These are phyloP conservation scores for Chironomus tepperi DNA, from an alignment of 1,140 invertebrate species.

Conservation along the genomic window DNA sequence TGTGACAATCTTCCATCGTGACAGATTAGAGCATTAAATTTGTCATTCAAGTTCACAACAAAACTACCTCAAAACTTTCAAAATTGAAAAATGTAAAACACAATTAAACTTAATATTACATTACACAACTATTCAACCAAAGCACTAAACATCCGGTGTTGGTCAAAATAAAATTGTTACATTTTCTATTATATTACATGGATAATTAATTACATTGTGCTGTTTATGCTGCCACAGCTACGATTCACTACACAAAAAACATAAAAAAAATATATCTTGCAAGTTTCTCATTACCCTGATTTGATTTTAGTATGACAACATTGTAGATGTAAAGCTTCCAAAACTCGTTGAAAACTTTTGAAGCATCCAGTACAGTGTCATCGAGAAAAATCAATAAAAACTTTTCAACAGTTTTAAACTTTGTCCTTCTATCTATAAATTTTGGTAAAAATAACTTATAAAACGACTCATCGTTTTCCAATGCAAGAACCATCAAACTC, in stretches of 20 bases:
- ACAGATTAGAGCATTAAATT: too few relatives aligned
- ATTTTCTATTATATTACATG: too few relatives aligned
- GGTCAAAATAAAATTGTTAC: too few relatives aligned
- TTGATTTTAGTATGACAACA: background rate
- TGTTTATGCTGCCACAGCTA: too few relatives aligned
- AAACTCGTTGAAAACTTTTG: slow-evolving; percentile 8
- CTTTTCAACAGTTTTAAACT: background rate
- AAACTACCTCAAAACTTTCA: too few relatives aligned
- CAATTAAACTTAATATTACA: too few relatives aligned
- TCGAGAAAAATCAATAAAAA: slow-evolving; percentile 2
- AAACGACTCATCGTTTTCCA: background rate
- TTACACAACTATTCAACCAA: too few relatives aligned
- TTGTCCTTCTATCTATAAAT: background rate
- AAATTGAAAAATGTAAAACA: too few relatives aligned
- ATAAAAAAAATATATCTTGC: background rate
- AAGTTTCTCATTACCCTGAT: background rate
- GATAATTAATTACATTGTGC: too few relatives aligned
- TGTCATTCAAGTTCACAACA: too few relatives aligned
- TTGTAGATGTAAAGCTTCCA: slow-evolving; percentile 1
- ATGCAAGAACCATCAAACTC: background rate
- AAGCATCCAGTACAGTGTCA: background rate
- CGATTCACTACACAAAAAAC: background rate
- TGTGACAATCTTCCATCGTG: too few relatives aligned
- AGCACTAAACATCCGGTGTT: too few relatives aligned
- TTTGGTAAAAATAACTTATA: background rate